These are phyloP conservation scores for Agapornis roseicollis DNA, from an alignment of 2,113 vertebrate genomes.

Conservation along the genomic window DNA sequence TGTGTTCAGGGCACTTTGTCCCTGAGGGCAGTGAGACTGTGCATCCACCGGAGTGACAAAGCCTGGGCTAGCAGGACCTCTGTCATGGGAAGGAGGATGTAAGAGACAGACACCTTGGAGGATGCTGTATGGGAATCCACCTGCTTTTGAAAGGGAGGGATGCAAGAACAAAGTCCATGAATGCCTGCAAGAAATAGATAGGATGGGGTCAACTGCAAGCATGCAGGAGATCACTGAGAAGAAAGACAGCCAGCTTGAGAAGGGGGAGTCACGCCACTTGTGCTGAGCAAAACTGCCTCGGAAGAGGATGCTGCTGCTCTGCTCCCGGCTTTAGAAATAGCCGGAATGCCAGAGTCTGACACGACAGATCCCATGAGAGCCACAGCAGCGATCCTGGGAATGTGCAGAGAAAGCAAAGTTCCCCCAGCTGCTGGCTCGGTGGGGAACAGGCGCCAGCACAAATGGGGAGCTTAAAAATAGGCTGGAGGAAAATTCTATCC, in stretches of 20 bases:
- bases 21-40: not conserved
- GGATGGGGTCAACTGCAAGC: not conserved
- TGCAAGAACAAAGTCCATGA: not conserved
- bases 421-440: not conserved
- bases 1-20: not conserved
- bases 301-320: not conserved
- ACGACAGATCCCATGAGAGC: not conserved
- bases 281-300: not conserved
- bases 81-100: not conserved
- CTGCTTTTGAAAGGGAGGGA: not conserved
- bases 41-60: not conserved
- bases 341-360: not conserved
- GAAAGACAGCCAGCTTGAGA: not conserved
- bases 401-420: not conserved
- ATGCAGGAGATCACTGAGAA: rapidly evolving
- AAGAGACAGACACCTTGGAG: not conserved
- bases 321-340: not conserved
- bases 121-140: not conserved
- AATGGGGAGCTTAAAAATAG: conserved; percentile 6
- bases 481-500: not conserved
- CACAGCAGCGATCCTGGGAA: not conserved
- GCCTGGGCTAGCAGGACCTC: not conserved
- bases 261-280: not conserved
- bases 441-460: not conserved
- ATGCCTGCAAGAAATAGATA: not conserved